Conservation (phyloP, 2,113 vertebrate species). For the Anoura caudifer region DNA sequence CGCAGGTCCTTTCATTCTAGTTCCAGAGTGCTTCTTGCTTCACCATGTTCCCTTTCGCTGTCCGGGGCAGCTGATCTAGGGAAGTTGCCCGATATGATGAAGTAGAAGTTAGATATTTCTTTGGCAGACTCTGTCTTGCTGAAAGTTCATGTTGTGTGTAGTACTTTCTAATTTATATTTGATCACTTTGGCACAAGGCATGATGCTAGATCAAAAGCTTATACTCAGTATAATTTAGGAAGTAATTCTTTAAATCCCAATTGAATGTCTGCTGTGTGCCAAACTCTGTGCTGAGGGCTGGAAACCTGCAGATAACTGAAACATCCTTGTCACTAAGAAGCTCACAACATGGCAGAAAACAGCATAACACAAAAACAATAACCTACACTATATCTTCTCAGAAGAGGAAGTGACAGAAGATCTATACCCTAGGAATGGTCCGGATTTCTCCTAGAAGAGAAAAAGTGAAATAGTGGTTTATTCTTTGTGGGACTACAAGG, state of each 20-base stretch:
- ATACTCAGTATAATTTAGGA: not conserved
- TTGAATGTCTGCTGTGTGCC: not conserved
- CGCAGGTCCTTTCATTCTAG: not conserved
- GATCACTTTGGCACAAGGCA: not conserved
- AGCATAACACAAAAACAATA: not conserved
- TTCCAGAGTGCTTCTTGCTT: not conserved
- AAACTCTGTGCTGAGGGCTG: not conserved
- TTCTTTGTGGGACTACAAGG: not conserved
- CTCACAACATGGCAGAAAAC: not conserved
- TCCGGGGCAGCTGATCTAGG: not conserved
- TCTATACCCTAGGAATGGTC: not conserved
- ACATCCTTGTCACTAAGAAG: not conserved
- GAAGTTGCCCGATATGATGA: not conserved
- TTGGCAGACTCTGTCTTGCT: not conserved
- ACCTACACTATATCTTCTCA: not conserved
- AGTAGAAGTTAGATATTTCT: not conserved
- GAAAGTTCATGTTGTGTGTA: not conserved
- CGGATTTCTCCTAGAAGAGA: not conserved
- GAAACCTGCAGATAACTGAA: not conserved
- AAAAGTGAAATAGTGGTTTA: not conserved
- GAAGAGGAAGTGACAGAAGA: not conserved
- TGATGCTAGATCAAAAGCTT: not conserved
- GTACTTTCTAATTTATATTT: not conserved
- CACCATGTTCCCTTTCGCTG: not conserved
- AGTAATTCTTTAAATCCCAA: not conserved